Percentiles rank a stretch among this genome's conserved stretches.
Conservation (phyloP, 2,797 vertebrate genomes). For the Catamblyrhynchus diadema region DNA sequence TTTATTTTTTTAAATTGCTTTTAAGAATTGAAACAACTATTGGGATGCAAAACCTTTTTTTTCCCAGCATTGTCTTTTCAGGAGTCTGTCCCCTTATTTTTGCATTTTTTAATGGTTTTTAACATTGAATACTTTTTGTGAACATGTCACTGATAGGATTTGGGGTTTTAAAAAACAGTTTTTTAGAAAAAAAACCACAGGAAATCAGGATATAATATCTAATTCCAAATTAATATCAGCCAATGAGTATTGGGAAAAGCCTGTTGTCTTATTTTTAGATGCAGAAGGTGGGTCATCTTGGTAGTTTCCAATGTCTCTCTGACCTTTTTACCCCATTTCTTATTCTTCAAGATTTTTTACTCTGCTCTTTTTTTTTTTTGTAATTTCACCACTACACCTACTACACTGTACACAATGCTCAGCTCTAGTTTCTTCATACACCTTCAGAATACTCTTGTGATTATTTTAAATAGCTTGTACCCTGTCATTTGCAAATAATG, state of each 20-base stretch:
- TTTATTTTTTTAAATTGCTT: conserved; percentile 47
- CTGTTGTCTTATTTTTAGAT: not conserved
- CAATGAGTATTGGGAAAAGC: not conserved
- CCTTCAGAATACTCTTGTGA: not conserved
- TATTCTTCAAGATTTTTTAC: not conserved
- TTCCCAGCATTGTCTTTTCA: not conserved
- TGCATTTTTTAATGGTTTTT: not conserved
- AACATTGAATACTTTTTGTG: not conserved
- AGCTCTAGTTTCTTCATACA: not conserved
- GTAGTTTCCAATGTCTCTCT: not conserved
- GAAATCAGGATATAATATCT: not conserved
- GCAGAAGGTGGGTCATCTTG: not conserved
- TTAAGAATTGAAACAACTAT: conserved; percentile 1
- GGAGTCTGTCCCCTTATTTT: conserved; percentile 37
- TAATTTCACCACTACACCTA: not conserved
- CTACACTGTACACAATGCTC: not conserved
- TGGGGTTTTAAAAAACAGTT: not conserved
- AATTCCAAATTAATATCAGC: not conserved
- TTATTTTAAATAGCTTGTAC: not conserved
- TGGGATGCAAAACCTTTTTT: conserved; percentile 20
- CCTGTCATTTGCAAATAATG: not conserved
- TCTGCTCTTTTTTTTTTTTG: not conserved
- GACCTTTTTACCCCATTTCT: not conserved
- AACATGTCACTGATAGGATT: conserved; percentile 8
- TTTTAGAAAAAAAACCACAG: not conserved